Evolutionary conservation across 37 sponge, comb jelly and placozoan species (phyloP).

Genomic region (Hexactinellida sp.): DNA sequence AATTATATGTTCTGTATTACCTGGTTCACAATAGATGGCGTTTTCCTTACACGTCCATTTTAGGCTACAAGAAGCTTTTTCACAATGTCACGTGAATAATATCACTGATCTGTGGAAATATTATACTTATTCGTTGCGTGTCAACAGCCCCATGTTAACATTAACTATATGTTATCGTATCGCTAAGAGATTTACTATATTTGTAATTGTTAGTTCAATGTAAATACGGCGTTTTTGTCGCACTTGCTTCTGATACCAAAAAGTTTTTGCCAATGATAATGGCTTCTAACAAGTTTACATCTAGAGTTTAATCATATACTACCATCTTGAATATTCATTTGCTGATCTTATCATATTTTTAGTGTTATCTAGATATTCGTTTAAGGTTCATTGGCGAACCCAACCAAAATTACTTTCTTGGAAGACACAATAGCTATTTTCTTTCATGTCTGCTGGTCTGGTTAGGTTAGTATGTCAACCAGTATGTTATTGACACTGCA

Average conservation of each 20-base stretch:
- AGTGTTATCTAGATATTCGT: background rate
- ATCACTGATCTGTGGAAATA: background rate
- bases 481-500: background rate
- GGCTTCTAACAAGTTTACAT: background rate
- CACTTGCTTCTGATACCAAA: background rate
- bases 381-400: background rate
- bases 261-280: background rate
- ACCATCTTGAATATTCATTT: background rate
- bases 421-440: conserved; percentile 5
- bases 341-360: background rate
- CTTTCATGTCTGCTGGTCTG: background rate
- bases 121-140: background rate
- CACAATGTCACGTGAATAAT: too few species aligned
- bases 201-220: background rate
- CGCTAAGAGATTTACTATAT: background rate
- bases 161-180: background rate
- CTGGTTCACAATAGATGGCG: too few species aligned
- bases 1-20: too few species aligned
- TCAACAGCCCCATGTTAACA: background rate
- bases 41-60: too few species aligned
- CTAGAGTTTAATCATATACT: too few species aligned
- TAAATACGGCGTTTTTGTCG: background rate
- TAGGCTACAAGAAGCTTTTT: too few species aligned
- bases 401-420: conserved; percentile 10
- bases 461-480: background rate